Conservation (phyloP, 2,797 vertebrate genomes). For the Atherinosoma microstoma region DNA sequence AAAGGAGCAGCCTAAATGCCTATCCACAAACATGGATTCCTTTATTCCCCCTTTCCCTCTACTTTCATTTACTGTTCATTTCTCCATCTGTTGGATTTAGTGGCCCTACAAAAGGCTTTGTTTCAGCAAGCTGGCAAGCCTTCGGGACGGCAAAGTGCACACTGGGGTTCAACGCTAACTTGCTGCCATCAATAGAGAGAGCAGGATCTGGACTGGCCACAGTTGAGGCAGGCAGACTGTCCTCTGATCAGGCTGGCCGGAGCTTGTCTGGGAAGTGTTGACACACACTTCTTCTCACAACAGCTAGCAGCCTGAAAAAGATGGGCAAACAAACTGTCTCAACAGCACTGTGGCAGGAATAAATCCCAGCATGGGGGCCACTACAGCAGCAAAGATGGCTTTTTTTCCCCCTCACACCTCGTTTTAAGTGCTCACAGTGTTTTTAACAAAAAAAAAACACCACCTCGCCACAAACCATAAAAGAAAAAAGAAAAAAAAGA, state of each 20-base stretch:
- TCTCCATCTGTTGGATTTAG: slow-evolving; percentile 84
- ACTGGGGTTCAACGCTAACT: slow-evolving; percentile 66
- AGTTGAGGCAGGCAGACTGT: slow-evolving; percentile 54
- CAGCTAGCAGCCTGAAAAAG: slow-evolving; percentile 38
- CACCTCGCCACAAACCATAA: slow-evolving; percentile 21
- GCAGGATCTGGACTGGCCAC: slow-evolving; percentile 57
- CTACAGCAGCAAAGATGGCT: slow-evolving; percentile 3
- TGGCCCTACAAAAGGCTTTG: slow-evolving; percentile 82
- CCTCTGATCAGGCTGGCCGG: slow-evolving; percentile 58
- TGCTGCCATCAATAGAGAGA: slow-evolving; percentile 67
- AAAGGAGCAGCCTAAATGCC: slow-evolving; percentile 72
- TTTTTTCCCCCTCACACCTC: neutral
- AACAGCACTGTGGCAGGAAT: slow-evolving; percentile 30
- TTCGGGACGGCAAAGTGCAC: slow-evolving; percentile 59
- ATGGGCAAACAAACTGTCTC: slow-evolving; percentile 38
- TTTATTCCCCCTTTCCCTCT: slow-evolving; percentile 71
- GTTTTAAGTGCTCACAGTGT: slow-evolving; percentile 22
- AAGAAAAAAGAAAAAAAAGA: slow-evolving; percentile 65
- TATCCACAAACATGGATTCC: slow-evolving; percentile 77
- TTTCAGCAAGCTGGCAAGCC: slow-evolving; percentile 78
- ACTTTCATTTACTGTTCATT: slow-evolving; percentile 82
- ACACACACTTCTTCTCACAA: slow-evolving; percentile 31
- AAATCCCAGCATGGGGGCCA: slow-evolving; percentile 15
- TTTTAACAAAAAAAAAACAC: slow-evolving; percentile 2
- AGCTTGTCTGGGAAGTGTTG: slow-evolving; percentile 48